A percentile compares a stretch with the other conserved stretches of the same genome.
Evolutionary conservation across 1,140 invertebrate genomes (phyloP).

Genomic region (Psilanteris sp.): DNA sequence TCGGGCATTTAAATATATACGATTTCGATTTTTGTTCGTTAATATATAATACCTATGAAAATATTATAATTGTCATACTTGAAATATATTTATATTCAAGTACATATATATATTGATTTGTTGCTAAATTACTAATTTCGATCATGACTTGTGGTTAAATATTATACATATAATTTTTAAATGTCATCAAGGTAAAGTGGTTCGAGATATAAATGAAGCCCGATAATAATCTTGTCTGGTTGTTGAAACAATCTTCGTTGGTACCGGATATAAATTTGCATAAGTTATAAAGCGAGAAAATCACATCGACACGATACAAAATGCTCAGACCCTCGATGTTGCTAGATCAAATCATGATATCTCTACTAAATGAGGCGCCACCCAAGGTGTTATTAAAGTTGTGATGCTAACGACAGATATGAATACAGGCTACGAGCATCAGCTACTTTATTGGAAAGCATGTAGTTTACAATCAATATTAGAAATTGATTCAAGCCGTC

Average conservation of each 20-base stretch:
- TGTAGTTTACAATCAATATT: slow-evolving; percentile 32
- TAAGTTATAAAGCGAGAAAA: slow-evolving; percentile 68
- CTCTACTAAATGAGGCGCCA: slow-evolving; percentile 75
- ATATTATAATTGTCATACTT: too few species aligned
- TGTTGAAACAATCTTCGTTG: slow-evolving; percentile 28
- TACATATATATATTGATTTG: too few species aligned
- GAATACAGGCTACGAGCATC: slow-evolving; percentile 65
- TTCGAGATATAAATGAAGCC: slow-evolving; percentile 25
- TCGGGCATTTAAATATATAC: too few species aligned
- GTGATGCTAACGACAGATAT: slow-evolving; percentile 70
- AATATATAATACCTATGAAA: too few species aligned
- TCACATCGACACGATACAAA: slow-evolving; percentile 71
- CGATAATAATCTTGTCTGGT: slow-evolving; percentile 40
- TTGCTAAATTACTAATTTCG: slow-evolving; percentile 4
- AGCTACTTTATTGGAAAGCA: slow-evolving; percentile 64
- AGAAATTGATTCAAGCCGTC: slow-evolving; percentile 31
- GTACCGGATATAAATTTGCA: slow-evolving; percentile 55
- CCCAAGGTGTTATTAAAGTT: slow-evolving; percentile 74
- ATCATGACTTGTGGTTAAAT: slow-evolving; percentile 7
- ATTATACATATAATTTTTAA: slow-evolving; percentile 11
- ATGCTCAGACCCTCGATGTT: slow-evolving; percentile 62
- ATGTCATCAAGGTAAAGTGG: slow-evolving; percentile 9
- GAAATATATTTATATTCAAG: too few species aligned
- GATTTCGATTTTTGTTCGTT: too few species aligned
- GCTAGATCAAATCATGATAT: slow-evolving; percentile 74